Evolutionary conservation across 2,888 invertebrate genomes (phyloP).

Genomic region (Allygus modestus): DNA sequence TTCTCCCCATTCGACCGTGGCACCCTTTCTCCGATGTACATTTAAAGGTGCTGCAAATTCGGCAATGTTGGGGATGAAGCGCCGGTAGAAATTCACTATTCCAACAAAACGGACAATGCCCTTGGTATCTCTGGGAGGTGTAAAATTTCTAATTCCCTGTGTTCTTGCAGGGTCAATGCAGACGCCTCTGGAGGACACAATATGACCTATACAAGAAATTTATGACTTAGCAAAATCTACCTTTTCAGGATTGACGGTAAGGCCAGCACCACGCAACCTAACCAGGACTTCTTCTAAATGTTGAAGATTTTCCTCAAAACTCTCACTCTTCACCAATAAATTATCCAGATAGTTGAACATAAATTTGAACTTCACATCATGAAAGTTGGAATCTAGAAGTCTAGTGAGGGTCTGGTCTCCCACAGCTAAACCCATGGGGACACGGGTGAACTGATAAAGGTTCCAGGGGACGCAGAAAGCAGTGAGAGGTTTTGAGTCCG

Average conservation of each 20-base stretch:
- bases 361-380: constrained; percentile 64
- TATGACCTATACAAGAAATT: constrained; percentile 60
- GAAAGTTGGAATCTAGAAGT: constrained; percentile 64
- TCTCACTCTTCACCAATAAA: constrained; percentile 60
- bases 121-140: constrained; percentile 64
- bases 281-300: constrained; percentile 60
- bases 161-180: constrained; percentile 66
- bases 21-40: constrained; percentile 64
- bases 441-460: constrained; percentile 58
- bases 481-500: constrained; percentile 46
- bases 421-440: constrained; percentile 64
- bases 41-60: constrained; percentile 68
- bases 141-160: constrained; percentile 63
- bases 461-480: constrained; percentile 61
- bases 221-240: constrained; percentile 55
- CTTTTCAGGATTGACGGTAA: constrained; percentile 69
- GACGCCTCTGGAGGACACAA: constrained; percentile 58
- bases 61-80: constrained; percentile 69
- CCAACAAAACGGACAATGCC: constrained; percentile 69
- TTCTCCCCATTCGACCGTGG: constrained; percentile 37
- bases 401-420: constrained; percentile 64
- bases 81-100: constrained; percentile 69
- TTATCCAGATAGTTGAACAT: constrained; percentile 66
- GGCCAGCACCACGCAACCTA: constrained; percentile 65
- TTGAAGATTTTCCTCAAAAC: constrained; percentile 60